phyloP scores from a whole-genome alignment of 1,140 invertebrate genomes.

The Hetaerina americana region DNA sequence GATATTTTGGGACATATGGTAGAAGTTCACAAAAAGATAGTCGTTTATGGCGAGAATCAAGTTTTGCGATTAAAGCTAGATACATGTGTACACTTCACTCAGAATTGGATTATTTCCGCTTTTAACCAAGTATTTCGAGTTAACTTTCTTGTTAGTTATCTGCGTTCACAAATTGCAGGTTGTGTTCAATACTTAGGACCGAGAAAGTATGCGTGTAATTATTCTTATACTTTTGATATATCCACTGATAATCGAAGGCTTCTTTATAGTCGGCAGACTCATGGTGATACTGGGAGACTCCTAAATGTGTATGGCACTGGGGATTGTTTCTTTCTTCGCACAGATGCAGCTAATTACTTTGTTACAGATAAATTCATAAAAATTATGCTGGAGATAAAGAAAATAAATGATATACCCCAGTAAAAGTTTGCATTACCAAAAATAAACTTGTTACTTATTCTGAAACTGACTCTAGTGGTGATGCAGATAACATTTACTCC shows the following conservation, averaged over 20 bases:
- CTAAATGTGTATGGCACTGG: neutral
- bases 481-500: no score
- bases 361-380: neutral
- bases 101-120: conserved; percentile 14
- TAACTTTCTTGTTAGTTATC: conserved; percentile 8
- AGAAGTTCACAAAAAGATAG: conserved; percentile 10
- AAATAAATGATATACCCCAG: neutral
- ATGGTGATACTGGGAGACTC: neutral
- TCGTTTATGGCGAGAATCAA: conserved; percentile 14
- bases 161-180: neutral
- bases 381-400: neutral
- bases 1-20: conserved; percentile 16
- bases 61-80: conserved; percentile 8
- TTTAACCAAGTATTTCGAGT: conserved; percentile 14
- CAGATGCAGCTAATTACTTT: neutral
- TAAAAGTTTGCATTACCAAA: no score
- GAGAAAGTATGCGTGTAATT: neutral
- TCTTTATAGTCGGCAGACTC: neutral
- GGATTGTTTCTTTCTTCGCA: neutral
- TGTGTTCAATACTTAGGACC: neutral
- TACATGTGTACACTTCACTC: conserved; percentile 3
- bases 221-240: neutral
- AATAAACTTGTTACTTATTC: no score
- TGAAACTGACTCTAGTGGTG: no score
- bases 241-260: neutral